These are phyloP conservation scores for Dilophus febrilis DNA, from an alignment of 2,888 invertebrate species.

Conservation along the genomic window DNA sequence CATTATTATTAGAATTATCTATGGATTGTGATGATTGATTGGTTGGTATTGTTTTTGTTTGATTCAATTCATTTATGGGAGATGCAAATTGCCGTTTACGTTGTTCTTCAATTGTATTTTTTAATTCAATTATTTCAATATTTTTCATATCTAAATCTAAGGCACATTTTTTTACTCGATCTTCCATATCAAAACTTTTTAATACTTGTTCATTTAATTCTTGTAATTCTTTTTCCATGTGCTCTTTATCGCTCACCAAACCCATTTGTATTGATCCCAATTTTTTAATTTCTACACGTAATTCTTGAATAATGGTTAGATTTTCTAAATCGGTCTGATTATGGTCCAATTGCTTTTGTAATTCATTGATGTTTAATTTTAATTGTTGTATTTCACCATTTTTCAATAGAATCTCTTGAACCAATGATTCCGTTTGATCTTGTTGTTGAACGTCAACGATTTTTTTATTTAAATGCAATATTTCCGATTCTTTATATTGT, in stretches of 20 bases:
- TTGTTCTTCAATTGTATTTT: constrained; percentile 18
- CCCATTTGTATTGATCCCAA: constrained; percentile 6
- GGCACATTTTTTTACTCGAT: constrained; percentile 22
- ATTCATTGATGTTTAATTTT: constrained; percentile 28
- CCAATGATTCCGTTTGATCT: constrained; percentile 26
- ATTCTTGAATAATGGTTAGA: neutral
- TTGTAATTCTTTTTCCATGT: constrained; percentile 27
- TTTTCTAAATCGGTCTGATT: constrained; percentile 21
- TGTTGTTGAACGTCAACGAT: constrained; percentile 28
- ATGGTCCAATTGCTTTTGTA: constrained; percentile 28
- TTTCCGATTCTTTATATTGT: constrained; percentile 25
- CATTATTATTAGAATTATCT: constrained; percentile 20
- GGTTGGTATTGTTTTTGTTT: neutral
- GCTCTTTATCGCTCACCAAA: constrained; percentile 19
- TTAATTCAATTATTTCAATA: constrained; percentile 25
- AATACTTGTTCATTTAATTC: constrained; percentile 28
- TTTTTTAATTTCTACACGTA: neutral
- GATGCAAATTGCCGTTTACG: constrained; percentile 7
- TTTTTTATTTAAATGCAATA: constrained; percentile 23
- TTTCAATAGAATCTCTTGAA: constrained; percentile 24
- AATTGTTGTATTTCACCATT: constrained; percentile 29
- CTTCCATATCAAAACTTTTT: constrained; percentile 22
- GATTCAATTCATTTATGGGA: neutral
- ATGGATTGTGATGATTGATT: constrained; percentile 1
- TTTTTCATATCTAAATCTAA: constrained; percentile 26